These are phyloP conservation scores for Lampris incognitus DNA, from an alignment of 2,113 vertebrate species.

Conservation along the genomic window DNA sequence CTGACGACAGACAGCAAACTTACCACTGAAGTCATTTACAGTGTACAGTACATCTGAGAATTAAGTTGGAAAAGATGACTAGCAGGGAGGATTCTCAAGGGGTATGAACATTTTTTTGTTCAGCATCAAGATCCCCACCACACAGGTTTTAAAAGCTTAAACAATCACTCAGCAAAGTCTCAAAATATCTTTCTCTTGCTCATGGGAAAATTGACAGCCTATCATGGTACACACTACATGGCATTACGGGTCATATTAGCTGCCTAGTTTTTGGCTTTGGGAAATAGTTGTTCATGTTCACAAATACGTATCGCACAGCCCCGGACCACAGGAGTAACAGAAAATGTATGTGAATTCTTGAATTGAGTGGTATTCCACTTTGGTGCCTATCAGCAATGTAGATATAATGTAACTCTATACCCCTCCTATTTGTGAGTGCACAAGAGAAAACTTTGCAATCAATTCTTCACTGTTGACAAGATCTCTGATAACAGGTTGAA, in stretches of 20 bases:
- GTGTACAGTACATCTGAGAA: background rate
- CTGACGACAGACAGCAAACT: background rate
- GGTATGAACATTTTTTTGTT: background rate
- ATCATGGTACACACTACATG: background rate
- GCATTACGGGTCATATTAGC: slow-evolving; percentile 21
- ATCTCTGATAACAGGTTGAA: slow-evolving; percentile 46
- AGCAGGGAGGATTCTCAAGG: background rate
- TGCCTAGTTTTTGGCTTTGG: slow-evolving; percentile 8
- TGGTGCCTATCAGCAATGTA: slow-evolving; percentile 20
- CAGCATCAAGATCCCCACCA: background rate
- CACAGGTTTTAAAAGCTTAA: slow-evolving; percentile 9
- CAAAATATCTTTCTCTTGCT: background rate
- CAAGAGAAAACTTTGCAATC: slow-evolving; percentile 18
- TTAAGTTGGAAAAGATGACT: background rate
- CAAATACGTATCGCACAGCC: slow-evolving; percentile 5
- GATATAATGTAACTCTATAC: slow-evolving; percentile 19
- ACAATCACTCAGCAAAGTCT: slow-evolving; percentile 18
- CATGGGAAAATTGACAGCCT: background rate
- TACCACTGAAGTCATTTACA: background rate
- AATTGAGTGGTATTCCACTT: slow-evolving; percentile 24
- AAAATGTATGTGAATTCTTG: background rate
- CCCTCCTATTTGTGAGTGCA: slow-evolving; percentile 11
- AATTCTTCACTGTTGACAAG: slow-evolving; percentile 48
- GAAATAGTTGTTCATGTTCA: slow-evolving; percentile 29
- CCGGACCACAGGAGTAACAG: slow-evolving; percentile 9